These are phyloP conservation scores for Hyaena hyaena DNA, from an alignment of 2,113 vertebrate species.

Conservation along the genomic window DNA sequence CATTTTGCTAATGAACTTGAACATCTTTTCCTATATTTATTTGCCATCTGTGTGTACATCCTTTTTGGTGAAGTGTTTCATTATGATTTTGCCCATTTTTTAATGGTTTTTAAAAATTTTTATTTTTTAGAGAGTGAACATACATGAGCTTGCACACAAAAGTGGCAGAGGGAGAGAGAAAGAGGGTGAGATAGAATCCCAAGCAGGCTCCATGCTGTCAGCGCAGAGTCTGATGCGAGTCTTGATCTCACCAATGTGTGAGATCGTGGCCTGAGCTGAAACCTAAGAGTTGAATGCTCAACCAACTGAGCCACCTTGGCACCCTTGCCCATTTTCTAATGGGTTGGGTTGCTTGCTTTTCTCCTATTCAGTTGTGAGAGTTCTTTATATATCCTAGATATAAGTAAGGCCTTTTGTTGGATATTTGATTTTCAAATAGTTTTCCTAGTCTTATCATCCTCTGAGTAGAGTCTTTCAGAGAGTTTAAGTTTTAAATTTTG, in stretches of 20 bases:
- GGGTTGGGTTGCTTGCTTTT: neutral
- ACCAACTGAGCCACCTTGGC: too few relatives aligned
- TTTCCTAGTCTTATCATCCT: neutral
- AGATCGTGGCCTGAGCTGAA: too few relatives aligned
- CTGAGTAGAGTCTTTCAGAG: neutral
- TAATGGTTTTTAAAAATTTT: neutral
- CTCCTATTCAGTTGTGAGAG: neutral
- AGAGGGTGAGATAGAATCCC: too few relatives aligned
- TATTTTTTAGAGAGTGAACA: too few relatives aligned
- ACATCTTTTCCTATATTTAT: neutral
- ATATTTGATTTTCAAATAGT: neutral
- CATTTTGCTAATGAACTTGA: neutral
- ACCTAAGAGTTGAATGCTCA: too few relatives aligned
- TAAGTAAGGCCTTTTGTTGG: neutral
- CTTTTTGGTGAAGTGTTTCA: neutral
- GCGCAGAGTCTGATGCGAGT: too few relatives aligned
- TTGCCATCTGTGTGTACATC: neutral
- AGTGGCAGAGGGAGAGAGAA: too few relatives aligned
- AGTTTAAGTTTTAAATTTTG: neutral
- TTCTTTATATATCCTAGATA: neutral
- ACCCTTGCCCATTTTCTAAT: neutral
- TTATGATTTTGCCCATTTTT: neutral
- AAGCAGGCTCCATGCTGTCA: too few relatives aligned
- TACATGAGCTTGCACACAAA: fast-evolving
- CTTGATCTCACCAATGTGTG: too few relatives aligned